These are phyloP conservation scores for Augochlora pura DNA, from an alignment of 1,140 invertebrate genomes.

Conservation along the genomic window DNA sequence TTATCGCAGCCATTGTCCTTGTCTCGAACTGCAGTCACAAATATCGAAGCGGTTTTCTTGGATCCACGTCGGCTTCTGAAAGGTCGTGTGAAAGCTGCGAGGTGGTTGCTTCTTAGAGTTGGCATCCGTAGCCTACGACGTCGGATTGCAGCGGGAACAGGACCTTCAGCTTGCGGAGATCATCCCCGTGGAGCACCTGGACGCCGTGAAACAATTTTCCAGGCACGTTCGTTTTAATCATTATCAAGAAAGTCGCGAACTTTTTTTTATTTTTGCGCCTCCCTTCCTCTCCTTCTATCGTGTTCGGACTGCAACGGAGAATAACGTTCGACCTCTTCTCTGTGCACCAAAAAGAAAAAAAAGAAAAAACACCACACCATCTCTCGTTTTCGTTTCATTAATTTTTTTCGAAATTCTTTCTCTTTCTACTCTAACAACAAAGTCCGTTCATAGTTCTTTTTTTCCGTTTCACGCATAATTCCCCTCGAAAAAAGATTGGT, in stretches of 20 bases:
- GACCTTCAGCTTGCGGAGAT: constrained; percentile 51
- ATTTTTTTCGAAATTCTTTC: not conserved
- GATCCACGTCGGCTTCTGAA: constrained; percentile 74
- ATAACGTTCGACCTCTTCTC: not conserved
- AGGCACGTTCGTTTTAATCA: not conserved
- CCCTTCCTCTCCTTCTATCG: no score
- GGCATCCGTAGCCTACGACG: constrained; percentile 15
- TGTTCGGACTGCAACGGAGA: not conserved
- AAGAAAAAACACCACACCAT: not conserved
- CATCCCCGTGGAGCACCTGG: not conserved
- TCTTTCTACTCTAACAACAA: no score
- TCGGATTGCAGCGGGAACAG: constrained; percentile 64
- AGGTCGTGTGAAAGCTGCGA: constrained; percentile 65
- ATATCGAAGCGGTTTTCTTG: constrained; percentile 73
- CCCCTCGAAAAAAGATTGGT: no score
- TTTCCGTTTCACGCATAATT: not conserved
- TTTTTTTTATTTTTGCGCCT: no score
- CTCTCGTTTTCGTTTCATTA: not conserved
- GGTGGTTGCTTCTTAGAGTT: constrained; percentile 48
- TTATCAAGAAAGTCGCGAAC: not conserved
- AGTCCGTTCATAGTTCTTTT: not conserved
- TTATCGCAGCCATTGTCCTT: constrained; percentile 70
- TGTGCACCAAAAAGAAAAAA: not conserved
- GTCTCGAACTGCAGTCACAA: constrained; percentile 74
- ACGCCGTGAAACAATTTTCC: not conserved